phyloP scores from a whole-genome alignment of 2,113 vertebrate genomes.

The Trogon surrucura region DNA sequence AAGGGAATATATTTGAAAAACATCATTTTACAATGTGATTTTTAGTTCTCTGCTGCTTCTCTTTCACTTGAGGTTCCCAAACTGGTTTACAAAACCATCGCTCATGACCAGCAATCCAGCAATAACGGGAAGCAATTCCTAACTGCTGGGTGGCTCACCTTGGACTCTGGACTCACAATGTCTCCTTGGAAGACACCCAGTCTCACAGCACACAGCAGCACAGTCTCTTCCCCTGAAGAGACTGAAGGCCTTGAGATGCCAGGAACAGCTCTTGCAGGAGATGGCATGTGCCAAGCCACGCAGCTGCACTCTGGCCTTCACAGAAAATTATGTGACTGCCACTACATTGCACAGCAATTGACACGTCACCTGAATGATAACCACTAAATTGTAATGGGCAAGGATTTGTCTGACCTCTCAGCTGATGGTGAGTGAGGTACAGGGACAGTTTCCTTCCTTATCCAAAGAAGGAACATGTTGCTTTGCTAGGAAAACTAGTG shows the following conservation, averaged over 20 bases:
- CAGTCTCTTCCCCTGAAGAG: neutral
- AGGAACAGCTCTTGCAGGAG: neutral
- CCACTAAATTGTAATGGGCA: neutral
- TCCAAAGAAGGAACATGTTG: neutral
- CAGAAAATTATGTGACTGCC: neutral
- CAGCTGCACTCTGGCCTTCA: neutral
- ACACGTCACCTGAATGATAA: neutral
- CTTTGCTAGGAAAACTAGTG: neutral
- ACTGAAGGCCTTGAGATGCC: no score
- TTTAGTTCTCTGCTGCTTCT: neutral
- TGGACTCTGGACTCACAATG: neutral
- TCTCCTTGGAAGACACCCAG: neutral
- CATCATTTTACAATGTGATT: neutral
- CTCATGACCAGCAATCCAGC: neutral
- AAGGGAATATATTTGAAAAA: neutral
- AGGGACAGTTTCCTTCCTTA: neutral
- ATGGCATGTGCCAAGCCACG: neutral
- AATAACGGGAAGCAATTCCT: neutral
- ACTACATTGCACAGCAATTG: neutral
- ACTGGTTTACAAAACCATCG: neutral
- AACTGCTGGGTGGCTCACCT: neutral
- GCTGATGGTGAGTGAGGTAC: neutral
- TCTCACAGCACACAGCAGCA: neutral
- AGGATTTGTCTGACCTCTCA: neutral
- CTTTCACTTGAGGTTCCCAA: neutral